Percentiles rank a stretch among this genome's conserved stretches.
Conservation (phyloP, 64 coral and sea anemone genomes). For the Dendrophyllia cribrosa region DNA sequence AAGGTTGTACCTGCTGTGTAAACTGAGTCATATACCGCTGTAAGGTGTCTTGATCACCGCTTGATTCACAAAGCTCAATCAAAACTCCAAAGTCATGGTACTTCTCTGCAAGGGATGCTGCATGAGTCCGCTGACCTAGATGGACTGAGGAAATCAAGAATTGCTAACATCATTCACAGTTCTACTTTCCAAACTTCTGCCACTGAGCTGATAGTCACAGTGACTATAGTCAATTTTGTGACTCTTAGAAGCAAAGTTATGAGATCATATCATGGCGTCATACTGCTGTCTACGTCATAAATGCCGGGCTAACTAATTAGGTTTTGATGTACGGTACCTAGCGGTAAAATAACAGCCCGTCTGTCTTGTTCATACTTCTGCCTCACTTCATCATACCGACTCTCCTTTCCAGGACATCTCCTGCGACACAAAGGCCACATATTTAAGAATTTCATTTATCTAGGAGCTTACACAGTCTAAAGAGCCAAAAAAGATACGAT, state of each 20-base stretch:
- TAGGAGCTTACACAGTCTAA: neutral
- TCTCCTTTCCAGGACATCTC: conserved; percentile 60
- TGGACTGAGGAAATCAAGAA: conserved; percentile 45
- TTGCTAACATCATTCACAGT: no score
- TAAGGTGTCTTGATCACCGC: conserved; percentile 81
- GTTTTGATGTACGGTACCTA: conserved; percentile 57
- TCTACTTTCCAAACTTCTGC: no score
- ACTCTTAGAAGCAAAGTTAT: no score
- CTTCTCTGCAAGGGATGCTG: conserved; percentile 85
- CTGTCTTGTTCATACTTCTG: conserved; percentile 92
- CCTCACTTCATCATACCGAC: conserved; percentile 75
- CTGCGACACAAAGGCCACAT: conserved; percentile 24
- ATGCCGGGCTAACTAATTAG: no score
- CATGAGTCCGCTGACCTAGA: conserved; percentile 72
- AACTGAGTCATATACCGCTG: conserved; percentile 86
- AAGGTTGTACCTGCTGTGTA: conserved; percentile 73
- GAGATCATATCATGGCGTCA: no score
- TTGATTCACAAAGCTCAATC: conserved; percentile 94
- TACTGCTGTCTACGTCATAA: no score
- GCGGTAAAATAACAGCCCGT: conserved; percentile 65
- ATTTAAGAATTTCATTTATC: neutral
- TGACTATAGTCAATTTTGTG: no score
- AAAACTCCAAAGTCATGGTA: conserved; percentile 98
- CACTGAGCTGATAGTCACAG: no score
- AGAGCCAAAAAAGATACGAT: neutral